These are phyloP conservation scores for Hemithea aestivaria DNA, from an alignment of 2,888 invertebrate genomes.

Conservation along the genomic window DNA sequence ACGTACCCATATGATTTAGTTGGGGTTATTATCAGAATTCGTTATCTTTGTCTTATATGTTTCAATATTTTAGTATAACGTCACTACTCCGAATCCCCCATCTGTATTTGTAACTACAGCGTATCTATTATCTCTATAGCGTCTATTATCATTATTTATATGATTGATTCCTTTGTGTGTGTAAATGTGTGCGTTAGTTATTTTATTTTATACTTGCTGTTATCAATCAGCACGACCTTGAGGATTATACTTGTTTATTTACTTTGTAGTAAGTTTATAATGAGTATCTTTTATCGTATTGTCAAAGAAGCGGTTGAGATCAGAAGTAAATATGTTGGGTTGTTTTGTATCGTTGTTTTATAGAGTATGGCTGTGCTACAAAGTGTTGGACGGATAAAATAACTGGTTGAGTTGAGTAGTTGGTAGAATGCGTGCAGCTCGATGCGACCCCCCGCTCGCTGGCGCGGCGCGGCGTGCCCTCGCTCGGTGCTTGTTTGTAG, in stretches of 20 bases:
- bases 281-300: slow-evolving; percentile 2
- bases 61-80: too few relatives aligned
- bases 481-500: slow-evolving; percentile 39
- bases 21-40: too few relatives aligned
- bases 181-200: slow-evolving; percentile 2
- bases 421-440: slow-evolving; percentile 65
- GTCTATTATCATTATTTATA: too few relatives aligned
- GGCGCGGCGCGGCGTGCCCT: slow-evolving; percentile 72
- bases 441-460: slow-evolving; percentile 64
- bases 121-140: background rate
- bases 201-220: background rate
- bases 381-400: slow-evolving; percentile 44
- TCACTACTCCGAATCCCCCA: too few relatives aligned
- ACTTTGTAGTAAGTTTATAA: slow-evolving; percentile 10
- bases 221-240: slow-evolving; percentile 8
- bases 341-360: slow-evolving; percentile 5
- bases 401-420: slow-evolving; percentile 60
- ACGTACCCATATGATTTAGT: too few relatives aligned
- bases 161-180: slow-evolving; percentile 1
- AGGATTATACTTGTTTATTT: slow-evolving; percentile 12
- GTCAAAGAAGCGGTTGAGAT: slow-evolving; percentile 6
- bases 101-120: background rate
- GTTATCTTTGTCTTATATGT: too few relatives aligned
- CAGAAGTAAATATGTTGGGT: slow-evolving; percentile 1
- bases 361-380: slow-evolving; percentile 17